Base-by-base conservation (phyloP, 2,113 vertebrate species). In the Neofelis nebulosa region DNA sequence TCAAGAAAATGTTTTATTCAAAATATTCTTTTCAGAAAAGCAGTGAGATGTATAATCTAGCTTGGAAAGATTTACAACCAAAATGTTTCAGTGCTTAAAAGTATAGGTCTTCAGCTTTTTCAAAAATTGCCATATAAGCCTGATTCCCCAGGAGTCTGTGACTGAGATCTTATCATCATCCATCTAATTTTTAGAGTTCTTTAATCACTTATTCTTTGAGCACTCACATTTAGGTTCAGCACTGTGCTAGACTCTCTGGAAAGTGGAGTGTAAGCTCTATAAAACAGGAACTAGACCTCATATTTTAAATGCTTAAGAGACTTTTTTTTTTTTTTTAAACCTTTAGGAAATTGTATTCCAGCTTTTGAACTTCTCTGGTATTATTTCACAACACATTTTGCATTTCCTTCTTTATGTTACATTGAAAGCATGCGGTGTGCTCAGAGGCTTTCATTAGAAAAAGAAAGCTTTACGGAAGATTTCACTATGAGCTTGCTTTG, bases 361-460 rank as follows among this genome's bases (percentile, higher is more conserved):
- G 91, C 78, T 93, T 97, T 97, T 98, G 92, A 95, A 97, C 92
- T 96, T 97, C 45, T 80, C 97, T 96, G 94, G 76, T 95, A 69
- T 94, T 97, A 95, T 94, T 98, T 98, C 82, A 91, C 74, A 97
- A 86, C 63, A 88, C 45, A 92, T 95, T 98, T 97, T 96, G 91
- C 50, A 89, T 96, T 96, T 97, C 52, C 55, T 93, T 95, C 85
- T 97, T 88, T 94, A 52, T 93, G 79, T 91, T 97, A 48, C 80
- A 88, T 85, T 95, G 91, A 74, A 97, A 96, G 94, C 48, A 97
- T 41, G 55, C 38, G 71, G 27, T 94, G 63, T 71, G 41, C 76
- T 97, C 23, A 55, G 84, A 95, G 86, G 55, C 86, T 96, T 98
- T 97, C 89, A 92, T 98, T 97, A 97, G 89, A 92, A 97, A 83